These are phyloP conservation scores for Lasius platythorax DNA, from an alignment of 2,888 invertebrate genomes.

Conservation along the genomic window DNA sequence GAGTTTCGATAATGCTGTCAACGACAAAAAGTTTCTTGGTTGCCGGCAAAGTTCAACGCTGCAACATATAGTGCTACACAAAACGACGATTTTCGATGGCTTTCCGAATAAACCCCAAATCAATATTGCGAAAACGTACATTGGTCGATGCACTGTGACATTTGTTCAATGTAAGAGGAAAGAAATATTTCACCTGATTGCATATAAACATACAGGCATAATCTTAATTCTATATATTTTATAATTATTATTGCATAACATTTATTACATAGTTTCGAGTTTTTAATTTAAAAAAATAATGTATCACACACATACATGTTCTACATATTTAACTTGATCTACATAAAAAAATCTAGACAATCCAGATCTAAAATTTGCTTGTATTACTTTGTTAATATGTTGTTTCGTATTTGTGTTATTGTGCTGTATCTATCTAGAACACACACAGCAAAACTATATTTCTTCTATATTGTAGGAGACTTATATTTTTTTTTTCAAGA, in stretches of 20 bases:
- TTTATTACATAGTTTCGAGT: not conserved
- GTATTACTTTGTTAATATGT: not conserved
- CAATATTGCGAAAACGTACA: not conserved
- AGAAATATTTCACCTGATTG: not conserved
- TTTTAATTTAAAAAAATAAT: not conserved
- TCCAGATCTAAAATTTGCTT: not conserved
- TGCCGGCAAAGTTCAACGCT: conserved; percentile 1
- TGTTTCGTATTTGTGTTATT: not conserved
- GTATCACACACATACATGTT: no score
- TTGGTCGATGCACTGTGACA: not conserved
- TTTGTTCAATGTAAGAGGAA: not conserved
- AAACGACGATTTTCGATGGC: conserved; percentile 11
- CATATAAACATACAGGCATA: not conserved
- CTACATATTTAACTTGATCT: not conserved
- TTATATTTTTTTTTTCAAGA: not conserved
- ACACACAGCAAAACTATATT: not conserved
- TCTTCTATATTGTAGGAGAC: not conserved
- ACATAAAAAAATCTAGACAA: not conserved
- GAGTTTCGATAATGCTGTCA: conserved; percentile 44
- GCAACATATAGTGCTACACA: not conserved
- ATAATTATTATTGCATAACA: not conserved
- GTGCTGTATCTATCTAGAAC: not conserved
- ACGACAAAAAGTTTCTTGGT: conserved; percentile 36
- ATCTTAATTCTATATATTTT: not conserved
- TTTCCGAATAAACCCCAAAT: not conserved